A percentile compares a stretch with the other conserved stretches of the same genome.
Conservation (phyloP, 2,113 vertebrate genomes). For the Sceloporus undulatus region DNA sequence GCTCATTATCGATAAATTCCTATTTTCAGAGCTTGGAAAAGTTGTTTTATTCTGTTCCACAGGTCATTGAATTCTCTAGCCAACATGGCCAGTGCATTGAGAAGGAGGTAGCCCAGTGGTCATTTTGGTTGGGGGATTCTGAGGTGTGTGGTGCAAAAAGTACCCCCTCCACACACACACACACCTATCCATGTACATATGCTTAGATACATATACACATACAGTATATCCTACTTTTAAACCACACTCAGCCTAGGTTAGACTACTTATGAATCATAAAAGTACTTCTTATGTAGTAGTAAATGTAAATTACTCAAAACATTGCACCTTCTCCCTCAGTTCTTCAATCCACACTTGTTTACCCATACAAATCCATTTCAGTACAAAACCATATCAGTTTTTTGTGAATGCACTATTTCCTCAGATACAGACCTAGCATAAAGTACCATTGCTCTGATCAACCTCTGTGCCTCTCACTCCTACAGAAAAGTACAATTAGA, state of each 20-base stretch:
- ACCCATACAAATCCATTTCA: background rate
- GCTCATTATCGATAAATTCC: background rate
- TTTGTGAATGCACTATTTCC: background rate
- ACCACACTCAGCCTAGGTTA: too few relatives aligned
- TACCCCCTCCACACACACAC: too few relatives aligned
- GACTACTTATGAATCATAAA: background rate
- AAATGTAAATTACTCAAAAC: background rate
- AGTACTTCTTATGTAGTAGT: background rate
- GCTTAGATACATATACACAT: too few relatives aligned
- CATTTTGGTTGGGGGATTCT: too few relatives aligned
- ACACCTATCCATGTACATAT: too few relatives aligned
- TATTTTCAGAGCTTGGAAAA: background rate
- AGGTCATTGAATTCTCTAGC: too few relatives aligned
- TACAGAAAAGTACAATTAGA: slow-evolving; percentile 12
- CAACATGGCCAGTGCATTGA: too few relatives aligned
- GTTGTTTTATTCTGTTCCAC: background rate
- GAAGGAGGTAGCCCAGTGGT: too few relatives aligned
- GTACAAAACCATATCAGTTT: background rate
- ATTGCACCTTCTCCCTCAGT: background rate
- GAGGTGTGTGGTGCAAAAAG: too few relatives aligned
- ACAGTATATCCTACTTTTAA: too few relatives aligned
- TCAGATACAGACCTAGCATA: background rate
- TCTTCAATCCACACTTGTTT: background rate
- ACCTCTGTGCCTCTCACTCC: background rate
- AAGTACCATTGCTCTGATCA: background rate